Base-by-base conservation (phyloP, 2,797 vertebrate genomes). In the Tolypeutes matacus region DNA sequence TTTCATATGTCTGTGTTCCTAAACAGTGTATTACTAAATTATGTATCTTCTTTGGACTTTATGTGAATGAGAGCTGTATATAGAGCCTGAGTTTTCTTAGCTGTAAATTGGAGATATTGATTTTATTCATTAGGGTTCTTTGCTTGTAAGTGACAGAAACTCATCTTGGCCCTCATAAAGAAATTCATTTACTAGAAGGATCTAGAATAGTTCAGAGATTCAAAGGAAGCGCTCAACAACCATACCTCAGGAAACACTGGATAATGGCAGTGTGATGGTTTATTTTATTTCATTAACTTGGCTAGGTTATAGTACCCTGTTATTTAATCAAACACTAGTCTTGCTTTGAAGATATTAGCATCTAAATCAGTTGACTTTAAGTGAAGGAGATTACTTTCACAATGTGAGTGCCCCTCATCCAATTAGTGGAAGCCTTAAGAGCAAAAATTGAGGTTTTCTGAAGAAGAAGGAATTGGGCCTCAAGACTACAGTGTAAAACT, bases 101-200 rank as follows among this genome's bases (percentile, higher is more conserved):
- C 11, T 84, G 27, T 49, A 62, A 80, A 49, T 53, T 17, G 2
- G 42, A 62, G 51, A 51, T 46, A 51, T 27, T 58, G 25, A 92
- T 89, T 76, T 72, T 56, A 46, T 46, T 77, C 58, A n/a, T 90
- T 86, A 78, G 51, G 5, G 8, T 83, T 67, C 67, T 94, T 80
- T 70, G 49, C 72, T 85, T 92, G n/a, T 56, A 73, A 81, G 67
- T 34, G 89, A 80, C 34, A 92, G 39, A 88, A 94, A 69, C 29
- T 75, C 8, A 36, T 85, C 67, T 85, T n/a, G 8, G 21, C 18
- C 25, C 89, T 69, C 7, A 29, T 46, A 56, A 31, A 81, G 53
- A 76, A 80, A 90, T 75, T n/a, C 10, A 64, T 88, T 92, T 76
- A 0, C 42, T 62, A 53, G 51, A 81, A 69, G 25, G 20, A 51